A percentile compares a stretch with the other conserved stretches of the same genome.
phyloP scores from a whole-genome alignment of 2,797 vertebrate species.

The Clarias fuscus region DNA sequence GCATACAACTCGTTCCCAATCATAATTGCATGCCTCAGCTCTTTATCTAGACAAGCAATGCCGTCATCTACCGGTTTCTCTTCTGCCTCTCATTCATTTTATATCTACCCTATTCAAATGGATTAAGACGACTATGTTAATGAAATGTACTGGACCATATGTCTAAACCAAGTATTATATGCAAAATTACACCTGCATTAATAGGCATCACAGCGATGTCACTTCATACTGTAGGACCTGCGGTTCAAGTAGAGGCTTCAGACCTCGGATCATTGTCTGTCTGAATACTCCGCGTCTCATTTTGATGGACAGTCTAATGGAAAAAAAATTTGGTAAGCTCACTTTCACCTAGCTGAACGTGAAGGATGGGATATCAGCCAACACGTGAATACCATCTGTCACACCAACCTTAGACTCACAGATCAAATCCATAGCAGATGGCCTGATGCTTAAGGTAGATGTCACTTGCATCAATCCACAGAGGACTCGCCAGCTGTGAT shows the following conservation, averaged over 20 bases:
- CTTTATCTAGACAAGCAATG: neutral
- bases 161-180: neutral
- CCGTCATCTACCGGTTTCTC: conserved; percentile 6
- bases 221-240: neutral
- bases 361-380: neutral
- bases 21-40: neutral
- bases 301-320: neutral
- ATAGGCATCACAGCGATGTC: neutral
- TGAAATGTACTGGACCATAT: neutral
- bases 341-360: neutral
- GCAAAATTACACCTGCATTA: conserved; percentile 9
- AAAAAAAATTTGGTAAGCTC: neutral
- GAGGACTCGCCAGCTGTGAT: neutral
- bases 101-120: conserved; percentile 17
- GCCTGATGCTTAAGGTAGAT: conserved; percentile 17
- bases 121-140: neutral
- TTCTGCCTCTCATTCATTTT: neutral
- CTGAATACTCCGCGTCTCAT: neutral
- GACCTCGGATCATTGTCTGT: neutral
- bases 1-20: neutral
- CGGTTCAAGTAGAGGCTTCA: neutral
- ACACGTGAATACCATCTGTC: conserved; percentile 1
- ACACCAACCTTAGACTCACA: conserved; percentile 5
- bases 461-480: neutral
- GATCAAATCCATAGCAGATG: conserved; percentile 17